Percentiles rank a stretch among this genome's conserved stretches.
phyloP scores from a whole-genome alignment of 2,113 vertebrate species.

The Lota lota region DNA sequence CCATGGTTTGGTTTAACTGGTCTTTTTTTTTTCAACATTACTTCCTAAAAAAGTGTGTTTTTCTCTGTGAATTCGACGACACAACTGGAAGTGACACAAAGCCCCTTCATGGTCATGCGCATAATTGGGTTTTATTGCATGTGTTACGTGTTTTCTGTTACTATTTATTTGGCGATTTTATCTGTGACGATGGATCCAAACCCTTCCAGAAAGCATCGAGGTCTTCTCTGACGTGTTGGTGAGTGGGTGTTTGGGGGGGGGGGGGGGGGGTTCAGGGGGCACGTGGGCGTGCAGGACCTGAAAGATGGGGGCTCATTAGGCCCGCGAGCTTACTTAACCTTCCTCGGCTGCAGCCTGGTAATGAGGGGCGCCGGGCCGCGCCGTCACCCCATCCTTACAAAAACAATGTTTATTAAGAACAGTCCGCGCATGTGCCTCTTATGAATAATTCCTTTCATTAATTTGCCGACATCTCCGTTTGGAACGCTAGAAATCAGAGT shows the following conservation, averaged over 20 bases:
- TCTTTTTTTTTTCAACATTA: background rate
- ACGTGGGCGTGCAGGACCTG: conserved; percentile 50
- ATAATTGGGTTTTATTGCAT: no score
- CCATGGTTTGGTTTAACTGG: background rate
- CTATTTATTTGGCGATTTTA: no score
- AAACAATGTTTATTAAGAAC: conserved; percentile 77
- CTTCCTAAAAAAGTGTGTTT: no score
- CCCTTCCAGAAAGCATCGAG: background rate
- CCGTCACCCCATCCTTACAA: conserved; percentile 74
- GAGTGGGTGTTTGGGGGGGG: conserved; percentile 38
- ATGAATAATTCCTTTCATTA: conserved; percentile 79
- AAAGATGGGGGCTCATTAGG: conserved; percentile 69
- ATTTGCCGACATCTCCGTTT: conserved; percentile 73
- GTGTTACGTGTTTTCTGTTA: no score
- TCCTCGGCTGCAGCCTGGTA: conserved; percentile 57
- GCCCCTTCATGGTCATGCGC: no score
- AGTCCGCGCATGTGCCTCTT: conserved; percentile 66
- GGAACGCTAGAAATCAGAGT: conserved; percentile 69
- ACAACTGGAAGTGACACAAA: no score
- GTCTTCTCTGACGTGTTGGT: conserved; percentile 25
- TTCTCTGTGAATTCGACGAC: no score
- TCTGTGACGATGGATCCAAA: no score
- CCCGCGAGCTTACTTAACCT: conserved; percentile 75
- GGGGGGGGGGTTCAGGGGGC: conserved; percentile 35
- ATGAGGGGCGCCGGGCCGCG: conserved; percentile 70